phyloP scores from a whole-genome alignment of 2,113 vertebrate species.

The Delphinus delphis region DNA sequence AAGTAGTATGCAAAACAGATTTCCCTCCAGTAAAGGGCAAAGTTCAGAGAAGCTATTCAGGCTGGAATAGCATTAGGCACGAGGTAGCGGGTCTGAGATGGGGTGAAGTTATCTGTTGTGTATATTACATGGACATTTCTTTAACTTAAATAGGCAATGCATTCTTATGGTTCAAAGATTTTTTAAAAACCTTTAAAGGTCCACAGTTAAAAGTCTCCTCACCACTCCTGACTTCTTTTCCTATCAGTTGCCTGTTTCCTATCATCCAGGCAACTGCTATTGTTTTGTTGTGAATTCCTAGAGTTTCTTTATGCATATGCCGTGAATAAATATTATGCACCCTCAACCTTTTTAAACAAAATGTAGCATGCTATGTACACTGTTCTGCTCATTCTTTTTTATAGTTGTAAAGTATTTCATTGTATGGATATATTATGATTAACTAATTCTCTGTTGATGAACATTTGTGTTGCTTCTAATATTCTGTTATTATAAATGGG shows the following conservation, averaged over 20 bases:
- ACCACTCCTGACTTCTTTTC: not conserved
- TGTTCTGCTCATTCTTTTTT: not conserved
- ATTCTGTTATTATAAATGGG: not conserved
- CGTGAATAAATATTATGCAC: not conserved
- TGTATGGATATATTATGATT: not conserved
- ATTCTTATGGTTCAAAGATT: not conserved
- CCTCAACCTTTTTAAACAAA: not conserved
- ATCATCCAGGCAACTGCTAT: not conserved
- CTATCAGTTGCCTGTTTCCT: not conserved
- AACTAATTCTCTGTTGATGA: not conserved
- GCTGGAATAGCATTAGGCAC: not conserved
- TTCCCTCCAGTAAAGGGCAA: not conserved
- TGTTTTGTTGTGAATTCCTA: not conserved
- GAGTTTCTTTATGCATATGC: not conserved
- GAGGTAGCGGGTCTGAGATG: not conserved
- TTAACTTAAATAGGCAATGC: not conserved
- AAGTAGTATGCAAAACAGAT: not conserved
- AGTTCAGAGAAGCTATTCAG: not conserved
- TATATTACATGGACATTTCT: not conserved
- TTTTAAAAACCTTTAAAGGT: not conserved
- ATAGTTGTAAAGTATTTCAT: not conserved
- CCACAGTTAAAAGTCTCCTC: not conserved
- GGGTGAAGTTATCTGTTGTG: not conserved
- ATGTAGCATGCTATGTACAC: not conserved
- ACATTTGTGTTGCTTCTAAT: not conserved